phyloP scores from a whole-genome alignment of 2,797 vertebrate genomes.

The Salmo trutta region DNA sequence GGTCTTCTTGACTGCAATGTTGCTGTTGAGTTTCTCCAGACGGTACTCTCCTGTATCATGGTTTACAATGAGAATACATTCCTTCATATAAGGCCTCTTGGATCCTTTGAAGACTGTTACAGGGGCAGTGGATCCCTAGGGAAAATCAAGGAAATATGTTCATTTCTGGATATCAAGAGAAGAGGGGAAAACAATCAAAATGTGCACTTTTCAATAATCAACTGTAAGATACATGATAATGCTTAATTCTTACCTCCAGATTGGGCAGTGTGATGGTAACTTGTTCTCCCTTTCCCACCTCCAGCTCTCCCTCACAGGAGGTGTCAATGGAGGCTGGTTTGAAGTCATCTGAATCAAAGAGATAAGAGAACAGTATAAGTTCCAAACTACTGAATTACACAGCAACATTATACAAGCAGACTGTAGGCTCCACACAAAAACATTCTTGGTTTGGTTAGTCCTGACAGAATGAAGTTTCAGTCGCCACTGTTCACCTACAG shows the following conservation, averaged over 20 bases:
- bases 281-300: conserved; percentile 97
- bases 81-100: conserved; percentile 95
- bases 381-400: neutral
- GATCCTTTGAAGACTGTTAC: conserved; percentile 98
- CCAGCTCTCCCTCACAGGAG: conserved; percentile 92
- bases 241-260: conserved; percentile 82
- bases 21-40: conserved; percentile 96
- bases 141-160: neutral
- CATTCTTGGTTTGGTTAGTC: neutral
- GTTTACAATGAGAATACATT: conserved; percentile 97
- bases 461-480: neutral
- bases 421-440: neutral
- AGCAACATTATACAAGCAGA: neutral
- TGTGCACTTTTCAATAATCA: neutral
- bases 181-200: neutral
- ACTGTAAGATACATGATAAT: neutral
- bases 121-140: conserved; percentile 92
- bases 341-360: conserved; percentile 88
- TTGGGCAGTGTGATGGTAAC: conserved; percentile 97
- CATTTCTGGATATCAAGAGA: neutral
- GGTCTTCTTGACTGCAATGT: conserved; percentile 97
- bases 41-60: conserved; percentile 97
- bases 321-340: conserved; percentile 98
- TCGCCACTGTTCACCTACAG: conserved; percentile 12
- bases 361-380: neutral